Evolutionary conservation across 2,888 invertebrate genomes (phyloP).

Genomic region (Noctua comes): DNA sequence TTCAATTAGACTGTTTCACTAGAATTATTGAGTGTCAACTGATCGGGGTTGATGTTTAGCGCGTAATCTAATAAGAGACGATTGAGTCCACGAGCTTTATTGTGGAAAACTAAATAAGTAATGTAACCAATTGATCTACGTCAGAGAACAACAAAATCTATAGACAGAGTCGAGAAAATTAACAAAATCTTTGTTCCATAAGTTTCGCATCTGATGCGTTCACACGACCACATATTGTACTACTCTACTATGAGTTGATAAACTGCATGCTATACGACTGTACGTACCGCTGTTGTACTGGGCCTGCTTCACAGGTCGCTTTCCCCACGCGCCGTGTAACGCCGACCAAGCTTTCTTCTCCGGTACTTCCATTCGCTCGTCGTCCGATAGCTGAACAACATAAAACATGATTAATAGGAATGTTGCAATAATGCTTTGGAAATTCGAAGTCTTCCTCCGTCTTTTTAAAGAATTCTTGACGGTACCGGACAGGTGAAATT

Average conservation of each 20-base stretch:
- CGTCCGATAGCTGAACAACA: conserved; percentile 59
- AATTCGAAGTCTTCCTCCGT: too few relatives aligned
- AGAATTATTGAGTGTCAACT: conserved; percentile 19
- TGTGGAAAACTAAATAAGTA: conserved; percentile 23
- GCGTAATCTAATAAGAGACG: conserved; percentile 23
- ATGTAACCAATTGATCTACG: conserved; percentile 26
- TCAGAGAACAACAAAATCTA: conserved; percentile 2
- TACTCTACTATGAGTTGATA: not conserved
- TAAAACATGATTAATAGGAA: not conserved
- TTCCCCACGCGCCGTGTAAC: conserved; percentile 94
- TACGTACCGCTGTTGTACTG: conserved; percentile 82
- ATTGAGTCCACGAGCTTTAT: conserved; percentile 20
- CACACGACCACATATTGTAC: not conserved
- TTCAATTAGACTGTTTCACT: conserved; percentile 6
- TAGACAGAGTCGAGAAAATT: not conserved
- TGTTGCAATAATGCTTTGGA: not conserved
- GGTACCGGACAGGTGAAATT: conserved; percentile 35
- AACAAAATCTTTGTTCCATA: not conserved
- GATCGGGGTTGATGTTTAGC: conserved; percentile 26
- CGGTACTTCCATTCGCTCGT: conserved; percentile 77
- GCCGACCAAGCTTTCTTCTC: conserved; percentile 93
- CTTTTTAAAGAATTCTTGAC: not conserved
- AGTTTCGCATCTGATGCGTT: not conserved
- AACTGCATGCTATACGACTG: not conserved
- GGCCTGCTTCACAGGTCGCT: conserved; percentile 90